These are phyloP conservation scores for Aphidoletes aphidimyza DNA, from an alignment of 2,888 invertebrate species.

Conservation along the genomic window DNA sequence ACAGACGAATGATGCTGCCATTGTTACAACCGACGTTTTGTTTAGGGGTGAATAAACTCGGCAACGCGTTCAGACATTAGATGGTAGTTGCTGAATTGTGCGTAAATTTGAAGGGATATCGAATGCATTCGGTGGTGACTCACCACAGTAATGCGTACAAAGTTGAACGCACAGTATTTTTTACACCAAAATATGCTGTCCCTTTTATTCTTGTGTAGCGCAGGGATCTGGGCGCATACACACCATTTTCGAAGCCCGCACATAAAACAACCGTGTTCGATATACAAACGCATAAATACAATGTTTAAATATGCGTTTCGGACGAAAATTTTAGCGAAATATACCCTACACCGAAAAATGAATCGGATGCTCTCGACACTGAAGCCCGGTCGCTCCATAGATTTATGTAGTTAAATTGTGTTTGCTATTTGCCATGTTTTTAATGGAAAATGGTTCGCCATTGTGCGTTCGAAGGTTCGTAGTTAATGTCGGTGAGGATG, in stretches of 20 bases:
- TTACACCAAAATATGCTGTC: too few species aligned
- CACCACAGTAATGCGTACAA: neutral
- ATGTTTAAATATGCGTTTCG: neutral
- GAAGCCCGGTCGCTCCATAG: conserved; percentile 13
- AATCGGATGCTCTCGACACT: neutral
- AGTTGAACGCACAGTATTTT: conserved; percentile 1
- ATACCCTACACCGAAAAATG: neutral
- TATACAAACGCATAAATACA: neutral
- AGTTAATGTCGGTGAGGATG: conserved; percentile 25
- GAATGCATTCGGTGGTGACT: neutral
- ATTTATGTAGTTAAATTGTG: conserved; percentile 15
- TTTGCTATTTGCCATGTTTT: conserved; percentile 39
- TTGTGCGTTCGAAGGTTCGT: conserved; percentile 4
- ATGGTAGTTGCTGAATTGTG: neutral
- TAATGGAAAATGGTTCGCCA: conserved; percentile 13
- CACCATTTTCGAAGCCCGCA: conserved; percentile 34
- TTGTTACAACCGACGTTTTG: neutral
- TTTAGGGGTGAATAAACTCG: conserved; percentile 42
- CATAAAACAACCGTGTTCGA: neutral
- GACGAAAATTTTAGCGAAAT: neutral
- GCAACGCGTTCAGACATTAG: neutral
- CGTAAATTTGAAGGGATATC: conserved; percentile 31
- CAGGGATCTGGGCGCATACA: neutral
- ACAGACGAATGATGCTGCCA: conserved; percentile 9
- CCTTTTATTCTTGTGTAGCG: neutral